These are phyloP conservation scores for Chrysolina americana DNA, from an alignment of 2,888 invertebrate genomes.

Conservation along the genomic window DNA sequence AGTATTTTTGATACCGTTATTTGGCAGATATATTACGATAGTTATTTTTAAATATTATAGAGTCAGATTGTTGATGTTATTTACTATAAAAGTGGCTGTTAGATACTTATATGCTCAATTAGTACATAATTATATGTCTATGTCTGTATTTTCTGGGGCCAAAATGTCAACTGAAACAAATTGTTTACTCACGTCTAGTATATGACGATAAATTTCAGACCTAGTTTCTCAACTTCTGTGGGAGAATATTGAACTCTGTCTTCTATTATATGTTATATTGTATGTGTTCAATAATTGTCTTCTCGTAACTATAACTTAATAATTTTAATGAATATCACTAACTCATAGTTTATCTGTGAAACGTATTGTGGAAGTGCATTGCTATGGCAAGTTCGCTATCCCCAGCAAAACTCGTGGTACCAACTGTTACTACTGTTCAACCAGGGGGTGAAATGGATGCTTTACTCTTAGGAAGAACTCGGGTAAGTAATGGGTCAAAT, in stretches of 20 bases:
- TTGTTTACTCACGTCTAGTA: neutral
- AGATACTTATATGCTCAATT: conserved; percentile 61
- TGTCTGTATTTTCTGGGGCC: conserved; percentile 57
- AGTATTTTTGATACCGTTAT: conserved; percentile 64
- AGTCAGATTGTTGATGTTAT: conserved; percentile 59
- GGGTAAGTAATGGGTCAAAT: conserved; percentile 75
- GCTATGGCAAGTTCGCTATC: conserved; percentile 65
- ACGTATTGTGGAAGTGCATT: conserved; percentile 29
- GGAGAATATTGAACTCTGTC: neutral
- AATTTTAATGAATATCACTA: neutral
- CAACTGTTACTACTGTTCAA: conserved; percentile 67
- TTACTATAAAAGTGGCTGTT: conserved; percentile 55
- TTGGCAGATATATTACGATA: conserved; percentile 59
- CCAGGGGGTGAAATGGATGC: conserved; percentile 87
- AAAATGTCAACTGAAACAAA: conserved; percentile 33
- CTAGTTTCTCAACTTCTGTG: conserved; percentile 1
- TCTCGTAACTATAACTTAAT: neutral
- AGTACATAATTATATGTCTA: conserved; percentile 57
- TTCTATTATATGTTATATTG: conserved; percentile 1
- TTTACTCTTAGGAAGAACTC: conserved; percentile 81
- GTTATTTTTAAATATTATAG: conserved; percentile 53
- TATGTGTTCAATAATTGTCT: conserved; percentile 17
- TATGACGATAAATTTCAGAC: neutral
- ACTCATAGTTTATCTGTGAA: conserved; percentile 7
- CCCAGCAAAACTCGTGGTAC: conserved; percentile 74